These are phyloP conservation scores for Drosophila cognata DNA, from an alignment of 2,888 invertebrate genomes.

Conservation along the genomic window DNA sequence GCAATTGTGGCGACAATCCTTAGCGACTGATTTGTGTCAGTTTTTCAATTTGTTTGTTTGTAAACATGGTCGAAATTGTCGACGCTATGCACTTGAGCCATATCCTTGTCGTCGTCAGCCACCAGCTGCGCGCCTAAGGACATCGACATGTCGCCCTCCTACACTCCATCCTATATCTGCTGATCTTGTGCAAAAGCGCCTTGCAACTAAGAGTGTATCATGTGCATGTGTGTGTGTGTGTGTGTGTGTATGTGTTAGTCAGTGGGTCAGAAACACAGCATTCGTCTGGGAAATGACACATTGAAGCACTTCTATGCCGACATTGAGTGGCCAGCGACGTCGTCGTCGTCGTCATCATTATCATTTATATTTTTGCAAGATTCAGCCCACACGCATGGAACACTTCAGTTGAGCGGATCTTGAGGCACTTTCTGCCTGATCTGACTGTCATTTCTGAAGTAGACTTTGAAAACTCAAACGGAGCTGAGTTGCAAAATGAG, in stretches of 20 bases:
- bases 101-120: slow-evolving; percentile 75
- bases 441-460: slow-evolving; percentile 60
- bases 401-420: slow-evolving; percentile 66
- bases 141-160: slow-evolving; percentile 29
- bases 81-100: slow-evolving; percentile 66
- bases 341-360: slow-evolving; percentile 41
- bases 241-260: slow-evolving; percentile 42
- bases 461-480: slow-evolving; percentile 30
- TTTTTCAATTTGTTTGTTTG: slow-evolving; percentile 65
- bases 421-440: slow-evolving; percentile 58
- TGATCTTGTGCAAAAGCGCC: slow-evolving; percentile 64
- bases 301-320: slow-evolving; percentile 77
- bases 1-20: slow-evolving; percentile 30
- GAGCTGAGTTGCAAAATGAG: slow-evolving; percentile 48
- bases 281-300: slow-evolving; percentile 64
- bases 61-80: slow-evolving; percentile 68
- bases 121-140: slow-evolving; percentile 75
- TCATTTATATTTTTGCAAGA: slow-evolving; percentile 59
- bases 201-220: slow-evolving; percentile 19
- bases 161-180: not conserved
- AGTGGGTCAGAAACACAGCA: slow-evolving; percentile 66
- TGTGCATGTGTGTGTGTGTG: slow-evolving; percentile 12
- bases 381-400: slow-evolving; percentile 68
- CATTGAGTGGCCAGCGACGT: slow-evolving; percentile 68
- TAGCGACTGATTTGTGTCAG: slow-evolving; percentile 7